These are phyloP conservation scores for Lampropteryx suffumata DNA, from an alignment of 2,888 invertebrate species.

Conservation along the genomic window DNA sequence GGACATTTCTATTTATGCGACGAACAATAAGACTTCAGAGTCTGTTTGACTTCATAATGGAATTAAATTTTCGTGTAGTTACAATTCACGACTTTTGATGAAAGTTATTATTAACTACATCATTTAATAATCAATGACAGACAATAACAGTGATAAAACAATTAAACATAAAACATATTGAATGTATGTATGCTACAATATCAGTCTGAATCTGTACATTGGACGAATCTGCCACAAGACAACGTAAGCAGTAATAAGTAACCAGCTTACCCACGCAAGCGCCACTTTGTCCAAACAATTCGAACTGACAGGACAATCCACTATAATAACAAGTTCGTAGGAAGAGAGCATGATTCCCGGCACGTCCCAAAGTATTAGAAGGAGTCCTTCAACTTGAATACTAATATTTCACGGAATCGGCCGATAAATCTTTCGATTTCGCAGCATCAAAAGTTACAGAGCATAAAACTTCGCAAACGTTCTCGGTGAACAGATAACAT, in stretches of 20 bases:
- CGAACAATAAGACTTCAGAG: slow-evolving; percentile 10
- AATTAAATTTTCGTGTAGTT: slow-evolving; percentile 1
- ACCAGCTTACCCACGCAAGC: no score
- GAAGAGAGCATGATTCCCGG: slow-evolving; percentile 11
- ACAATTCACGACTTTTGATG: no score
- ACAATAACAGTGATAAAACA: no score
- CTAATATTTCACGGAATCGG: slow-evolving; percentile 23
- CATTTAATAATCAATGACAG: no score
- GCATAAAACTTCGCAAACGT: slow-evolving; percentile 42
- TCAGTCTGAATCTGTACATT: no score
- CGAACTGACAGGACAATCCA: slow-evolving; percentile 19
- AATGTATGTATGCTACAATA: no score
- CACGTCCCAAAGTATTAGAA: slow-evolving; percentile 23
- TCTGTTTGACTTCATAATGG: slow-evolving; percentile 15
- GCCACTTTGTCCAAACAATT: background rate
- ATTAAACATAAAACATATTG: no score
- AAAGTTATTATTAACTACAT: no score
- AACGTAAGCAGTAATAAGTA: no score
- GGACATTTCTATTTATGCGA: slow-evolving; percentile 28
- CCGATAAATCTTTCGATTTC: slow-evolving; percentile 31
- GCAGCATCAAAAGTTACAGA: slow-evolving; percentile 35
- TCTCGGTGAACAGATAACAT: slow-evolving; percentile 45
- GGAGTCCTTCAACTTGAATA: slow-evolving; percentile 20
- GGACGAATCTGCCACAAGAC: no score
- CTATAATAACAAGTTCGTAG: slow-evolving; percentile 2